Evolutionary conservation across 2,888 invertebrate species (phyloP).

Genomic region (Caenorhabditis plicata): DNA sequence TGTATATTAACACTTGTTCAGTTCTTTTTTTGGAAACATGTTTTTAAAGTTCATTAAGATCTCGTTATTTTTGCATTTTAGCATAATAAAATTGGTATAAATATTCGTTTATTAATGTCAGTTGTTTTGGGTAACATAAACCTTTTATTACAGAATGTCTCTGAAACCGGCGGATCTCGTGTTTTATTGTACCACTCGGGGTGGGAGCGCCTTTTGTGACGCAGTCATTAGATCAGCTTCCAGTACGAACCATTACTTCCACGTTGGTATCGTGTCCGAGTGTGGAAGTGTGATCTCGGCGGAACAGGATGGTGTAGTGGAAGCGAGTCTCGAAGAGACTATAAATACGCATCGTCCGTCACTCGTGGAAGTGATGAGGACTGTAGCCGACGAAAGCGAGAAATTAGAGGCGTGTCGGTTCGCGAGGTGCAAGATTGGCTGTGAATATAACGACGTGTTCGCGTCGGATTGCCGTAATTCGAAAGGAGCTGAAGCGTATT

Average conservation of each 20-base stretch:
- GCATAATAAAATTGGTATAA: background rate
- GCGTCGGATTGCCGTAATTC: constrained; percentile 29
- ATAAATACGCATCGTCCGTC: constrained; percentile 19
- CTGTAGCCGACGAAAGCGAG: background rate
- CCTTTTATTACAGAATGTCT: constrained; percentile 4
- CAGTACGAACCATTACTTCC: constrained; percentile 11
- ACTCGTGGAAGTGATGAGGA: constrained; percentile 13
- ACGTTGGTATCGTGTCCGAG: constrained; percentile 28
- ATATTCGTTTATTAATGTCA: background rate
- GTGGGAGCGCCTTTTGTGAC: constrained; percentile 6
- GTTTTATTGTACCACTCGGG: constrained; percentile 24
- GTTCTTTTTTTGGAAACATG: too few relatives aligned
- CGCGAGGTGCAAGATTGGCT: constrained; percentile 12
- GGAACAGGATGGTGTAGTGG: constrained; percentile 22
- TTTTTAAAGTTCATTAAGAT: too few relatives aligned
- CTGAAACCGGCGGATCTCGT: constrained; percentile 27
- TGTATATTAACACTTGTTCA: background rate
- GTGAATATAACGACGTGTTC: constrained; percentile 45
- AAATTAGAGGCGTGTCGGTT: constrained; percentile 1
- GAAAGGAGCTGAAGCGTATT: constrained; percentile 27
- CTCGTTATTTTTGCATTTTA: background rate
- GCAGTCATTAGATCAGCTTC: constrained; percentile 21
- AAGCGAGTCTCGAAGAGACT: constrained; percentile 10
- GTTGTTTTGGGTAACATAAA: background rate
- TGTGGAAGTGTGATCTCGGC: constrained; percentile 19